phyloP scores from a whole-genome alignment of 2,888 invertebrate species.

The Ectemnius cavifrons region DNA sequence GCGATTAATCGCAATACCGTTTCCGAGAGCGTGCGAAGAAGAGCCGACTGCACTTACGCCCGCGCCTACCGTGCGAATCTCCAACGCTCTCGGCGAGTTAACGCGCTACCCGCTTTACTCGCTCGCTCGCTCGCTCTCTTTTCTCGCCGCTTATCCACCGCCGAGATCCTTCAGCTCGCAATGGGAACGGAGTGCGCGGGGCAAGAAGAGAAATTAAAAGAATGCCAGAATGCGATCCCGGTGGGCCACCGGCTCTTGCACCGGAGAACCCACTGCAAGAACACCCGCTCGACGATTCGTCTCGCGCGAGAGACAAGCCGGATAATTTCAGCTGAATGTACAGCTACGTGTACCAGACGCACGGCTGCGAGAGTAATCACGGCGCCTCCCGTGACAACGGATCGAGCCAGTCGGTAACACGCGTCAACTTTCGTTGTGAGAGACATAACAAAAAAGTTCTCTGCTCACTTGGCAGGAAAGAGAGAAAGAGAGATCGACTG shows the following conservation, averaged over 20 bases:
- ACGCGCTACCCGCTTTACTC: constrained; percentile 2
- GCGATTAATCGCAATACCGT: constrained; percentile 58
- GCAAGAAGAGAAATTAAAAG: constrained; percentile 49
- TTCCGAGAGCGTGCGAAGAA: constrained; percentile 63
- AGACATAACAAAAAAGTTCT: no score
- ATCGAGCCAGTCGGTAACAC: no score
- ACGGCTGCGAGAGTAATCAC: no score
- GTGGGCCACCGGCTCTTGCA: constrained; percentile 35
- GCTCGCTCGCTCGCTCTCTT: constrained; percentile 7
- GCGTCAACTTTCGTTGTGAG: no score
- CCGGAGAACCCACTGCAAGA: constrained; percentile 13
- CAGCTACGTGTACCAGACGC: no score
- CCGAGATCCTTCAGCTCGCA: constrained; percentile 45
- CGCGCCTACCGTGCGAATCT: constrained; percentile 63
- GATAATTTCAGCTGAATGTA: not conserved
- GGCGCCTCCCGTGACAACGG: no score
- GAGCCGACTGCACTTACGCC: constrained; percentile 27
- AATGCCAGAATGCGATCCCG: constrained; percentile 34
- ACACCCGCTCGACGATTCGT: constrained; percentile 11
- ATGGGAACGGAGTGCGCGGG: no score
- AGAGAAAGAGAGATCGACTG: no score
- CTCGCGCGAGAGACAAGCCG: constrained; percentile 18
- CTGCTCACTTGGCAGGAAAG: no score
- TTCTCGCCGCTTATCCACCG: constrained; percentile 42
- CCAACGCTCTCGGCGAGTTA: constrained; percentile 40